These are phyloP conservation scores for Falco punctatus DNA, from an alignment of 2,113 vertebrate genomes.

Conservation along the genomic window DNA sequence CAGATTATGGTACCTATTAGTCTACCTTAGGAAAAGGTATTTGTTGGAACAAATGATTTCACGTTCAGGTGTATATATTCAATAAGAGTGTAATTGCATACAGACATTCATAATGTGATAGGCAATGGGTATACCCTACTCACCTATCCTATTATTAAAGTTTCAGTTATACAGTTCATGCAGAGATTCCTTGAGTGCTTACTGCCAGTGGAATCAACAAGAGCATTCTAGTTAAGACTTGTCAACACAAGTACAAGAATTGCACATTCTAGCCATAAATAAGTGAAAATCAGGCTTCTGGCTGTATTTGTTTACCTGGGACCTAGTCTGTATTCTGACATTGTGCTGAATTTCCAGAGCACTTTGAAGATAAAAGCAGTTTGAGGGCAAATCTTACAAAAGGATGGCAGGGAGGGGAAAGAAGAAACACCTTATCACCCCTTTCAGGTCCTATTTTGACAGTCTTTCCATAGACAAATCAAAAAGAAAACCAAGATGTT, in stretches of 20 bases:
- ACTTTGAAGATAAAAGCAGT: slow-evolving; percentile 26
- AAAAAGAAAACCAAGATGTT: neutral
- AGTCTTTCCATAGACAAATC: neutral
- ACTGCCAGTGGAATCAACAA: neutral
- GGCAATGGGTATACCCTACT: neutral
- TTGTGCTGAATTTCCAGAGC: neutral
- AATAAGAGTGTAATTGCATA: neutral
- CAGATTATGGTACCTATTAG: neutral
- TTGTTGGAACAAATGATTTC: neutral
- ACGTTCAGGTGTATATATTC: neutral
- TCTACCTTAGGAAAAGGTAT: neutral
- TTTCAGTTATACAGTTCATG: neutral
- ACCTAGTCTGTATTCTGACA: neutral
- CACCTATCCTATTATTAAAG: neutral
- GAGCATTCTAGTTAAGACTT: neutral
- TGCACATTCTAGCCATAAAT: neutral
- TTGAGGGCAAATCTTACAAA: neutral
- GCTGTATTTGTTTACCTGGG: neutral
- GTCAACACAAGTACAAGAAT: neutral
- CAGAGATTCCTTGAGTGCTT: neutral
- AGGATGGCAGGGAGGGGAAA: neutral
- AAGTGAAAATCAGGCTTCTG: neutral
- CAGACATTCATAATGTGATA: neutral
- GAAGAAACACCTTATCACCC: neutral
- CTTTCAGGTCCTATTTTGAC: neutral